Evolutionary conservation across 1,140 invertebrate genomes (phyloP), one percentile per base, ranked within the genome.

Genomic region (Propsilocerus akamusi): DNA sequence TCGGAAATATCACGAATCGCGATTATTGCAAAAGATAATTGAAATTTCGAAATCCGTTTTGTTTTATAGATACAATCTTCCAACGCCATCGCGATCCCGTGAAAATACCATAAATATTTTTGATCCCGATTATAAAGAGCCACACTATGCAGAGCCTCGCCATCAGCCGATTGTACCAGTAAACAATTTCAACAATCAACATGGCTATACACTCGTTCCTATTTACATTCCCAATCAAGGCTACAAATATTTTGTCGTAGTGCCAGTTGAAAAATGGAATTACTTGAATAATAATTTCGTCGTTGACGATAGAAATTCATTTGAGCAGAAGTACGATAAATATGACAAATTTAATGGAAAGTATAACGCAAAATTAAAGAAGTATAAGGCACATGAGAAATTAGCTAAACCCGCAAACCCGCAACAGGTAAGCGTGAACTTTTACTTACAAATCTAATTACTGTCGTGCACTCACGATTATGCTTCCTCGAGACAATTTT

Each of bases 311-410:
- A 12, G 26, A 24, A 49, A 47, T 50, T 20, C 26, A 47, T n/a
- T 41, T 24, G 46, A 52, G 28, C 49, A 51, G 26, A 25, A 49
- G 25, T 34, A 22, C 25, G 37, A 53, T 51, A 49, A 55, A 37
- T 54, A 56, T 49, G 47, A 56, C 20, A 65, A 65, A 55, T 50
- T 53, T 50, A 60, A 64, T 55, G 63, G 62, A 55, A 64, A 62
- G 56, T 64, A 64, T 54, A 64, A 64, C 48, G 60, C 56, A 1
- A 65, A 65, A 56, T 61, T 61, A 26, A 65, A 64, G 58, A 65
- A 65, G 50, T 64, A 62, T 56, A 65, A 65, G 53, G 62, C 58
- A 23, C 64, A 63, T 52, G 63, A 65, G 55, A 65, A 65, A 54
- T 58, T 57, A 25, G 10, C 22, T 14, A 41, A 41, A 17, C 34